phyloP scores from a whole-genome alignment of 1,140 invertebrate genomes.

The Megalopta genalis region DNA sequence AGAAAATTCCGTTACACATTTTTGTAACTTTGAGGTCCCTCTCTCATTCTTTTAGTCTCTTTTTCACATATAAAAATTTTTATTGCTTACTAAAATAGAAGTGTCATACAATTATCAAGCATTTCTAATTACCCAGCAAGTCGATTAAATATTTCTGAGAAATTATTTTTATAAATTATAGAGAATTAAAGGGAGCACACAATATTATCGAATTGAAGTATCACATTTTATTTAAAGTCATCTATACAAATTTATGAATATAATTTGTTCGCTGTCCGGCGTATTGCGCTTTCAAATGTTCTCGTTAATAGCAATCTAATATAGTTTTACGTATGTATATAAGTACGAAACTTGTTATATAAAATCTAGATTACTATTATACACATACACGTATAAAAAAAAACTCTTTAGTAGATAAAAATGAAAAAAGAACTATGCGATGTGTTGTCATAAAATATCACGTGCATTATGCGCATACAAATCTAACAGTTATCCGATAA shows the following conservation, averaged over 20 bases:
- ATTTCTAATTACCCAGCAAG: too few species aligned
- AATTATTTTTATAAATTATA: too few species aligned
- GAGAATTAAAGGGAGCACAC: not conserved
- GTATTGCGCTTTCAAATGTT: not conserved
- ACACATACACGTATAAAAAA: not conserved
- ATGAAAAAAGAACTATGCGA: not conserved
- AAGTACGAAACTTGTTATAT: not conserved
- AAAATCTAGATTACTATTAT: conserved; percentile 3
- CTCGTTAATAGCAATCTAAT: not conserved
- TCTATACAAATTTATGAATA: not conserved
- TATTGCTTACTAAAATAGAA: too few species aligned
- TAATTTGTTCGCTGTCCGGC: too few species aligned
- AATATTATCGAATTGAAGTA: not conserved
- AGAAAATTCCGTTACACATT: too few species aligned
- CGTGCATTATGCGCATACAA: not conserved
- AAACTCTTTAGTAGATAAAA: not conserved
- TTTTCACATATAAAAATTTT: too few species aligned
- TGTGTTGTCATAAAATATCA: conserved; percentile 3
- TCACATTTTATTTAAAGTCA: conserved; percentile 36
- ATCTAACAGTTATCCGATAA: not conserved
- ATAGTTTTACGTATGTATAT: conserved; percentile 1
- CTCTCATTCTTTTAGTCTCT: too few species aligned
- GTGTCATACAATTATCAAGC: too few species aligned
- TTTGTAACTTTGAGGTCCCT: too few species aligned
- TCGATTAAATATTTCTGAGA: not conserved